These are phyloP conservation scores for Nibea coibor DNA, from an alignment of 2,113 vertebrate genomes.

Conservation along the genomic window DNA sequence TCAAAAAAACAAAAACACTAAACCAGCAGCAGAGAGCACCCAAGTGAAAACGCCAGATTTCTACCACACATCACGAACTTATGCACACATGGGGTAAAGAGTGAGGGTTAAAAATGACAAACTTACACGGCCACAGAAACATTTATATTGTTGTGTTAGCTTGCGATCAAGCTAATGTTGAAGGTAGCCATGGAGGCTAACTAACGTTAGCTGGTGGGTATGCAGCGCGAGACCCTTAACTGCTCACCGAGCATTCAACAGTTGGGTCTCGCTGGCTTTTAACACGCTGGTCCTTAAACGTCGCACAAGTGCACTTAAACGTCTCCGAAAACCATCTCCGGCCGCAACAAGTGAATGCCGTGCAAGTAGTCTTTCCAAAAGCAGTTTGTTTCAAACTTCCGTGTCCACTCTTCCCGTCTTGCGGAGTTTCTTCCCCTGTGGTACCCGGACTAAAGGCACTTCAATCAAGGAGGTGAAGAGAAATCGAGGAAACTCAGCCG, in stretches of 20 bases:
- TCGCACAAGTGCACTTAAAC: slow-evolving; percentile 42
- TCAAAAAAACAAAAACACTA: neutral
- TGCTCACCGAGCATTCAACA: slow-evolving; percentile 70
- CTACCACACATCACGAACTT: neutral
- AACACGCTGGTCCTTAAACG: slow-evolving; percentile 33
- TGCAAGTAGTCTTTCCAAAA: slow-evolving; percentile 30
- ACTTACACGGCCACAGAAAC: slow-evolving; percentile 57
- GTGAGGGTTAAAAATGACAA: neutral
- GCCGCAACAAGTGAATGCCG: slow-evolving; percentile 9
- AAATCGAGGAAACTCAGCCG: slow-evolving; percentile 53
- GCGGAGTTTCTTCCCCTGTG: slow-evolving; percentile 69
- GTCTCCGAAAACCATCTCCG: slow-evolving; percentile 30
- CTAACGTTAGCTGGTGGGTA: slow-evolving; percentile 64
- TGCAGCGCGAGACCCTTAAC: slow-evolving; percentile 61
- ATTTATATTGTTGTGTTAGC: slow-evolving; percentile 41
- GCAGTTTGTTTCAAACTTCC: slow-evolving; percentile 76
- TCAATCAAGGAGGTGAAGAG: slow-evolving; percentile 69
- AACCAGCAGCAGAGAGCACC: neutral
- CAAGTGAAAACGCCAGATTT: neutral
- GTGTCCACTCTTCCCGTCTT: slow-evolving; percentile 70
- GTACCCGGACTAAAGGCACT: slow-evolving; percentile 73
- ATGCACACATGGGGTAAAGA: neutral
- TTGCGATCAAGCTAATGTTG: slow-evolving; percentile 60
- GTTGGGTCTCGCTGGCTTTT: slow-evolving; percentile 46
- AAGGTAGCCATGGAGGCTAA: slow-evolving; percentile 77